Evolutionary conservation across 2,113 vertebrate genomes (phyloP), one percentile per base, ranked within the genome.

Genomic region (Laticauda colubrina): DNA sequence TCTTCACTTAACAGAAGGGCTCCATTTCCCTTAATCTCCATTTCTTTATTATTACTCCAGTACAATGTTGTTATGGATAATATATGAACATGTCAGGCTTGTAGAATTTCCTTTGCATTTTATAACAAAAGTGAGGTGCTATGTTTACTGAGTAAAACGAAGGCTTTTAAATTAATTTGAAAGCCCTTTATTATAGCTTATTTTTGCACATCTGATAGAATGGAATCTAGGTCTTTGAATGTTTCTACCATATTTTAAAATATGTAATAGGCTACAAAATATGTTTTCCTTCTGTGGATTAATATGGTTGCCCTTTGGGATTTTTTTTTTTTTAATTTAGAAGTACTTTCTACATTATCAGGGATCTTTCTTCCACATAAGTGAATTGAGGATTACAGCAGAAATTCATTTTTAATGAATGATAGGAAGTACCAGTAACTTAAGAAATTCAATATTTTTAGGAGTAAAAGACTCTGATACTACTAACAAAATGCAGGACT

Each of bases 401-500:
- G 24, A 85, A 90, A 89, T 88, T 93, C 93, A 21, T 1, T 6
- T 93, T 85, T 57, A 53, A 0, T 12, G 61, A 89, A 87, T 85
- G 85, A 1, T 90, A 89, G 51, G 29, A 6, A 2, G 14, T 61
- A 21, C 91, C n/a, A 88, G 88, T 12, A 26, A 2, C 7, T 29
- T 24, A 15, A 34, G 3, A 21, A 2, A 3, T 64, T 7, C 5
- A 43, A 7, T 91, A n/a, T 56, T 23, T n/a, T 45, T 18, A 26
- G 69, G 88, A 93, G 0, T 0, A 85, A 9, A 0, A 39, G 56
- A 39, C 43, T 45, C 81, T 48, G 75, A 69, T 0, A 59, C 54
- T 51, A 88, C 69, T 55, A 24, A 88, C 45, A 4, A 34, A 69
- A 92, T 39, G 20, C 69, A 88, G 59, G 87, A 91, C 87, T 94